Conservation (phyloP, 1,140 invertebrate genomes). For the Helicoverpa armigera region DNA sequence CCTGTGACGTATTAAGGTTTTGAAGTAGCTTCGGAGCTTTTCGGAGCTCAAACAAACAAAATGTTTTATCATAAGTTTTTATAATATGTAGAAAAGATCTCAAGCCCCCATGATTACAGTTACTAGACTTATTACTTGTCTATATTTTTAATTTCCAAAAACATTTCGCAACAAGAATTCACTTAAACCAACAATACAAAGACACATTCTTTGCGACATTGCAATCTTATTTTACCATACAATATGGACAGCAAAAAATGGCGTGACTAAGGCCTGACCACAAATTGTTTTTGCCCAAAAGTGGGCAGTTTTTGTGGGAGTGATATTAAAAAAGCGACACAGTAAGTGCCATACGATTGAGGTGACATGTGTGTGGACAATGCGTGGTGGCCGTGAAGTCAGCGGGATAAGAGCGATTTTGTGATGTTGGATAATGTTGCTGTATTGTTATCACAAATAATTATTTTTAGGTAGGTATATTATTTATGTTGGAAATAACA, state of each 20-base stretch:
- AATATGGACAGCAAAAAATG: slow-evolving; percentile 53
- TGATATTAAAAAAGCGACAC: slow-evolving; percentile 77
- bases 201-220: background rate
- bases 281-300: slow-evolving; percentile 72
- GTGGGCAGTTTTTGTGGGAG: slow-evolving; percentile 64
- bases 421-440: background rate
- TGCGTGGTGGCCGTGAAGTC: slow-evolving; percentile 53
- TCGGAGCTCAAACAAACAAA: too few species aligned
- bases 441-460: too few species aligned
- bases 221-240: slow-evolving; percentile 32
- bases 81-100: too few species aligned
- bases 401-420: slow-evolving; percentile 9
- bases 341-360: slow-evolving; percentile 75
- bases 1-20: too few species aligned
- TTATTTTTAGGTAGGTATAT: too few species aligned
- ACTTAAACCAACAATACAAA: slow-evolving; percentile 54
- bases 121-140: too few species aligned
- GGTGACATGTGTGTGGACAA: slow-evolving; percentile 70
- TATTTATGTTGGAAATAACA: too few species aligned
- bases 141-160: too few species aligned
- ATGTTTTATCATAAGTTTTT: too few species aligned
- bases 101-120: too few species aligned
- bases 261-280: slow-evolving; percentile 58
- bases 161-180: background rate
- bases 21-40: too few species aligned